phyloP scores from a whole-genome alignment of 2,888 invertebrate species.

The Cerastis rubricosa region DNA sequence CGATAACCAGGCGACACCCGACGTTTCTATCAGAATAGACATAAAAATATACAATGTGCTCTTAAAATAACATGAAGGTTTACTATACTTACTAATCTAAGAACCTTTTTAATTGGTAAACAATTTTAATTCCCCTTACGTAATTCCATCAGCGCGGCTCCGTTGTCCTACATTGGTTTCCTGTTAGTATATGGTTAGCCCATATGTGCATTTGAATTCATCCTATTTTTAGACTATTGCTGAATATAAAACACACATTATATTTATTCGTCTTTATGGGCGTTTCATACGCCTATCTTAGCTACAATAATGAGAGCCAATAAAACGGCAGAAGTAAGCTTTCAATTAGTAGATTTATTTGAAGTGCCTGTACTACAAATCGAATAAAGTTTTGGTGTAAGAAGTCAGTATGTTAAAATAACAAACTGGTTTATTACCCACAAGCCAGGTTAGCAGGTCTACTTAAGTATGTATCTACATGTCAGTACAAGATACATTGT shows the following conservation, averaged over 20 bases:
- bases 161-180: slow-evolving; percentile 61
- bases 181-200: slow-evolving; percentile 54
- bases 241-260: slow-evolving; percentile 35
- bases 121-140: slow-evolving; percentile 35
- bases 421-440: slow-evolving; percentile 8
- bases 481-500: slow-evolving; percentile 55
- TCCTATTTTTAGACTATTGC: slow-evolving; percentile 60
- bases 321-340: slow-evolving; percentile 1
- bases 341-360: slow-evolving; percentile 11
- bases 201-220: slow-evolving; percentile 51
- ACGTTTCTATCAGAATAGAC: slow-evolving; percentile 43
- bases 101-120: slow-evolving; percentile 20
- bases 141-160: slow-evolving; percentile 17
- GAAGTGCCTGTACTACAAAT: neutral
- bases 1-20: slow-evolving; percentile 45
- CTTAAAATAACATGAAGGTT: slow-evolving; percentile 9
- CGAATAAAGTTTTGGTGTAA: neutral
- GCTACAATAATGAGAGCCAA: slow-evolving; percentile 4
- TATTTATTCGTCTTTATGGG: slow-evolving; percentile 23
- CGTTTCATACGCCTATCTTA: slow-evolving; percentile 18
- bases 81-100: neutral
- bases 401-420: neutral
- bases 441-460: slow-evolving; percentile 45
- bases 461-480: slow-evolving; percentile 37
- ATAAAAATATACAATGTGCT: slow-evolving; percentile 27